Evolutionary conservation across 2,113 vertebrate species (phyloP), one percentile per base, ranked within the genome.

Genomic region (Mionectes macconnelli): DNA sequence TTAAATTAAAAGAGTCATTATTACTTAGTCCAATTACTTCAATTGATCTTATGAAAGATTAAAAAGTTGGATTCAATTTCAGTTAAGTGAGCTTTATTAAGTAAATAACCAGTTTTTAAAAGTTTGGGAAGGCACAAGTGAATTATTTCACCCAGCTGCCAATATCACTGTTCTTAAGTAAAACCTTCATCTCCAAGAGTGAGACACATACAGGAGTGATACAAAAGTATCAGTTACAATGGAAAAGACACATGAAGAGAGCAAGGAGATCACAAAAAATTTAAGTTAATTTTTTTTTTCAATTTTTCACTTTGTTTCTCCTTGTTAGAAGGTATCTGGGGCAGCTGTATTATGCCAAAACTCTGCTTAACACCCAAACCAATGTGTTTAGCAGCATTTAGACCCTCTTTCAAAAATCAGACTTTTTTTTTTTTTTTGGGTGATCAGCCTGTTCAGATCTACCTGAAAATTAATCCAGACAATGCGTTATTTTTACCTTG

Each of bases 1-100:
- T 92, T 50, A 90, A 78, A 90, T 92, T 94, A 92, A 90, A 92
- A 52, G 52, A 89, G 37, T 87, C 44, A 60, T 89, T 88, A 88
- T 80, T 92, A 80, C 64, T 70, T 84, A 89, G 80, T 67, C 35
- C 27, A 92, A 93, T 93, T 94, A 84, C 13, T 89, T 70, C 23
- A 67, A 67, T 1, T 77, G 68, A 74, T 94, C 86, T 90, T 88
- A 49, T 45, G n/a, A 33, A 82, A 90, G 12, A 93, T 77, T 57
- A 14, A 74, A 83, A 90, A 87, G 42, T 77, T 86, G 31, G 5
- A 66, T 57, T 83, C 9, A 8, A 45, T 94, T 91, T 88, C 35
- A 73, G 80, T 83, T 74, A 69, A 70, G 8, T 27, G 14, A 35
- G 6, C 3, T 64, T 53, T 91, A 42, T 74, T 52, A 70, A 52